Base-by-base conservation (phyloP, 2,797 vertebrate genomes). In the Gymnothorax reevesii region DNA sequence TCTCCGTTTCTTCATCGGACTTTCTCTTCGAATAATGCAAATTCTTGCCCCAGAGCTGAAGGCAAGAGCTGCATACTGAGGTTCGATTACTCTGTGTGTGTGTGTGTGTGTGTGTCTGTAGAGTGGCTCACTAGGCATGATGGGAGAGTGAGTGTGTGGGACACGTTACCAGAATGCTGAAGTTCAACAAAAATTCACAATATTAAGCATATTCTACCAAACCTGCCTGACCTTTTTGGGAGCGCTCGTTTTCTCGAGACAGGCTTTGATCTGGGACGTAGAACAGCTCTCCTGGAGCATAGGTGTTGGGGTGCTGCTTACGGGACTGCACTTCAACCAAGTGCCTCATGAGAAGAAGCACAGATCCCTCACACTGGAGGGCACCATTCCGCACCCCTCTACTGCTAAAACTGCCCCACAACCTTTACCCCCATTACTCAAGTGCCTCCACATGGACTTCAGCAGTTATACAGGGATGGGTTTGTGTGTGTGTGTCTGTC, bases 291-390 rank as follows among this genome's bases (percentile, higher is more conserved):
- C 5, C 59, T 17, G 17, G 59, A 60, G 62, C 22, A 15, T 3
- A 17, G 22, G 66, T 52, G 17, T 13, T 77, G 69, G 17, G 2
- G 75, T 8, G 49, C 85, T 55, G 9, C 59, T 82, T 20, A 22
- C 3, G 42, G 42, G 75, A 10, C 75, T 22, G 42, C 22, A 0
- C 12, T 20, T 15, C 17, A 20, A 82, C 66, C 75, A 64, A 54
- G 27, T 15, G 88, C 91, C 92, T 86, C 69, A 90, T 89, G 87
- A 86, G 42, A 84, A 94, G 95, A 95, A 49, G 95, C 94, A 95
- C 94, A 89, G 92, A 90, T 89, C 94, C 92, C 92, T 88, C 88
- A 87, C 85, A 88, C 88, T 42, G 90, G 90, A 80, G 88, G 15
- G 25, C 27, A 17, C 49, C 2, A 49, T 91, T 91, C 49, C 49